Percentiles rank a stretch among this genome's conserved stretches.
These are phyloP conservation scores for Orientallactaga sibirica DNA, from an alignment of 2,797 vertebrate genomes.

Conservation along the genomic window DNA sequence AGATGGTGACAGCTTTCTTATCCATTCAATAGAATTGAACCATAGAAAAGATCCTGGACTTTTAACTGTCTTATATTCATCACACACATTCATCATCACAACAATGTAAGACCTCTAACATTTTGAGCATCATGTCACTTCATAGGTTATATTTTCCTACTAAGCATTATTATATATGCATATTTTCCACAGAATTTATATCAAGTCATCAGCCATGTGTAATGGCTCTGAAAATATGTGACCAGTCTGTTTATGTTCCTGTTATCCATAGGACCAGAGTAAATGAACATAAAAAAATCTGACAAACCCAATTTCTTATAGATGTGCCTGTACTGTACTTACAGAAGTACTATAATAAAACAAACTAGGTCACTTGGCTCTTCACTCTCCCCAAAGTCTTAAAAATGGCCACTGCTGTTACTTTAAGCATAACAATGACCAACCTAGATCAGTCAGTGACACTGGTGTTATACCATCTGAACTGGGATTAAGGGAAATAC, in stretches of 20 bases:
- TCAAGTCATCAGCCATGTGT: not conserved
- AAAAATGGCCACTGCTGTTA: not conserved
- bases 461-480: not conserved
- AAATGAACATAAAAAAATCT: not conserved
- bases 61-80: not conserved
- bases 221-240: slow-evolving; percentile 16
- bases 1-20: not conserved
- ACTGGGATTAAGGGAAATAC: not conserved
- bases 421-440: not conserved
- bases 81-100: not conserved
- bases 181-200: not conserved
- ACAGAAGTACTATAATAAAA: not conserved
- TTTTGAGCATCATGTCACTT: not conserved
- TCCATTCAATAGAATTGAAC: slow-evolving; percentile 1
- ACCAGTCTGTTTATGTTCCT: not conserved
- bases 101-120: not conserved
- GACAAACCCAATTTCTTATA: not conserved
- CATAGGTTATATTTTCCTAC: not conserved
- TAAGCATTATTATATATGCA: not conserved
- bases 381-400: not conserved
- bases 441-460: not conserved
- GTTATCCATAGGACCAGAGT: not conserved
- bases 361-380: not conserved
- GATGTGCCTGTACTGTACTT: not conserved
- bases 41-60: not conserved